Evolutionary conservation across 1,140 invertebrate species (phyloP).

Genomic region (Papilio xuthus): DNA sequence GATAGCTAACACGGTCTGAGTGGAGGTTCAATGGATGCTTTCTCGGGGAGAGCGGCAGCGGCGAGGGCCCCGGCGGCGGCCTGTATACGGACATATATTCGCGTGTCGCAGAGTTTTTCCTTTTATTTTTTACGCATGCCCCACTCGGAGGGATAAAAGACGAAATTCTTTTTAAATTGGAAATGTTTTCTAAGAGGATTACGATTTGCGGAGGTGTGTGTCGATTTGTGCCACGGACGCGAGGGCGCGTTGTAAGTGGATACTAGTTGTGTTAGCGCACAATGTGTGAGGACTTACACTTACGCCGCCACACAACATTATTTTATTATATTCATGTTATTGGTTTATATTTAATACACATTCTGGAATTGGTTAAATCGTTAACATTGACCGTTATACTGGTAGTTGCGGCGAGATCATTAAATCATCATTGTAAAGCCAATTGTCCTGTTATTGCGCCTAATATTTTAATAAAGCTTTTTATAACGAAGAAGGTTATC

Average conservation of each 20-base stretch:
- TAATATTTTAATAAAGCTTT: too few relatives aligned
- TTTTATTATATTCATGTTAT: conserved; percentile 7
- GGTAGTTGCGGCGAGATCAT: too few relatives aligned
- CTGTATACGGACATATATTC: conserved; percentile 58
- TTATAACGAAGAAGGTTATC: too few relatives aligned
- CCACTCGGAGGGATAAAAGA: conserved; percentile 75
- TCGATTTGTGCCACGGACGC: conserved; percentile 51
- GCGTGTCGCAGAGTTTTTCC: conserved; percentile 74
- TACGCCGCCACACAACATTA: not conserved
- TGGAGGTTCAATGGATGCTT: conserved; percentile 81
- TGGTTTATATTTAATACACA: not conserved
- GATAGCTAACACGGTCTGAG: conserved; percentile 81
- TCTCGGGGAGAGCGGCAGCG: conserved; percentile 77
- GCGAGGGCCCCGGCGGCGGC: conserved; percentile 68
- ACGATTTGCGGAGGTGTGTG: conserved; percentile 78
- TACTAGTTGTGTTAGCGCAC: not conserved
- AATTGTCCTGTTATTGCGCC: too few relatives aligned
- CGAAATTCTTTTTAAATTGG: conserved; percentile 81
- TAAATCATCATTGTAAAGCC: too few relatives aligned
- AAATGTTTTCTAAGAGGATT: conserved; percentile 82
- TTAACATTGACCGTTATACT: too few relatives aligned
- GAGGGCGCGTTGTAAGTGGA: not conserved
- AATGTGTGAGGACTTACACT: not conserved
- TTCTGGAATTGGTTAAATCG: not conserved
- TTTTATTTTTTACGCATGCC: conserved; percentile 78